Evolutionary conservation across 2,888 invertebrate species (phyloP).

Genomic region (Drosophila neotestacea): DNA sequence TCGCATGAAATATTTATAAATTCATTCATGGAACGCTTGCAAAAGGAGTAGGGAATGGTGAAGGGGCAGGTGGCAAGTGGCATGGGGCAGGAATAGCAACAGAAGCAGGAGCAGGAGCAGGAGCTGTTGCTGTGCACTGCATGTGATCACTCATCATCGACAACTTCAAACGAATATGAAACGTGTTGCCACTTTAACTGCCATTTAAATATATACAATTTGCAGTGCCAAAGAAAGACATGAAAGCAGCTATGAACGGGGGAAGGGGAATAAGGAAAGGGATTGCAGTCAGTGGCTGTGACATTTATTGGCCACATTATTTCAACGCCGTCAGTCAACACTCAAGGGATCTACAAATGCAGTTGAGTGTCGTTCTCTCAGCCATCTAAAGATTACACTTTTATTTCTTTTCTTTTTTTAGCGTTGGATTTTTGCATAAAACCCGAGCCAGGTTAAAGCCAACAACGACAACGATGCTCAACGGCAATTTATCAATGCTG

Average conservation of each 20-base stretch:
- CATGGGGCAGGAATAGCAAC: slow-evolving; percentile 20
- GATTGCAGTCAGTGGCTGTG: slow-evolving; percentile 29
- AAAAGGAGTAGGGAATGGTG: not conserved
- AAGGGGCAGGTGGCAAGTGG: not conserved
- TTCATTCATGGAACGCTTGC: slow-evolving; percentile 47
- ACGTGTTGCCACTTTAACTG: slow-evolving; percentile 82
- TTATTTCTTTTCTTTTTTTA: slow-evolving; percentile 7
- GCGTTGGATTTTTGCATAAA: slow-evolving; percentile 68
- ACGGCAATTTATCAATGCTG: slow-evolving; percentile 76
- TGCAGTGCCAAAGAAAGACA: slow-evolving; percentile 61
- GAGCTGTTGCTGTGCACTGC: slow-evolving; percentile 35
- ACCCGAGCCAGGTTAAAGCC: slow-evolving; percentile 66
- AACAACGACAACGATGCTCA: slow-evolving; percentile 18
- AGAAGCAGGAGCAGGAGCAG: slow-evolving; percentile 18
- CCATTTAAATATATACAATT: slow-evolving; percentile 81
- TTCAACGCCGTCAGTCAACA: slow-evolving; percentile 74
- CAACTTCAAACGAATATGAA: slow-evolving; percentile 74
- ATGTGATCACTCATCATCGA: slow-evolving; percentile 61
- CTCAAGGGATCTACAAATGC: slow-evolving; percentile 66
- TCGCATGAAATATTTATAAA: slow-evolving; percentile 79
- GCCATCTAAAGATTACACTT: not conserved
- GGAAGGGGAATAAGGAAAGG: not conserved
- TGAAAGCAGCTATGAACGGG: slow-evolving; percentile 55
- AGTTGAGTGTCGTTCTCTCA: slow-evolving; percentile 23
- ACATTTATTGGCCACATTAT: slow-evolving; percentile 81